A percentile compares a stretch with the other conserved stretches of the same genome.
Conservation (phyloP, 2,113 vertebrate genomes). For the Leptosomus discolor region DNA sequence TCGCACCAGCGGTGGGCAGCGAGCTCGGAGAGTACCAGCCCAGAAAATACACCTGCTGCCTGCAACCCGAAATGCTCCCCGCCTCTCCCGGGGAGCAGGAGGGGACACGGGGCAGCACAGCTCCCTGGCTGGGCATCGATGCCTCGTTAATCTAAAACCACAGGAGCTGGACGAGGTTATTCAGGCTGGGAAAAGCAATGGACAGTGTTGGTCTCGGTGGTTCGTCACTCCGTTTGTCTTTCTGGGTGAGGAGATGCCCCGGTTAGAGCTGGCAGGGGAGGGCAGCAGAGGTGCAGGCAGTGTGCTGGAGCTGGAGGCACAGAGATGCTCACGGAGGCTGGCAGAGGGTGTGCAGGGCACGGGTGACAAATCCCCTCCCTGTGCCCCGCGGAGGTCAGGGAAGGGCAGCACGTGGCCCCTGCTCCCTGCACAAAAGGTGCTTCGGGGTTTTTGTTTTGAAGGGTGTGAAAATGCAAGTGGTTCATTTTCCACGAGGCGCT, state of each 20-base stretch:
- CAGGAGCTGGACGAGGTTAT: neutral
- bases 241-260: neutral
- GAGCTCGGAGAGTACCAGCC: neutral
- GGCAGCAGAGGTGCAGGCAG: neutral
- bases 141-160: neutral
- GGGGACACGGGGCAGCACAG: fast-evolving
- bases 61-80: neutral
- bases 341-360: neutral
- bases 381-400: neutral
- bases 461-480: neutral
- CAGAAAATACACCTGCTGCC: neutral
- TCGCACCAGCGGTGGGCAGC: fast-evolving
- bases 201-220: fast-evolving
- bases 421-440: neutral
- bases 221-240: neutral
- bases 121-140: neutral
- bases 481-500: fast-evolving
- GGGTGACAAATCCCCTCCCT: neutral
- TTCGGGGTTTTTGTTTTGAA: neutral
- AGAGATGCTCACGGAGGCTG: neutral
- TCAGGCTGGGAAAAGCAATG: neutral
- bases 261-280: fast-evolving
- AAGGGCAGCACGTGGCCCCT: neutral
- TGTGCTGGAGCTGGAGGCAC: neutral
- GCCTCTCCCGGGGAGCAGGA: neutral